Evolutionary conservation across 2,113 vertebrate genomes (phyloP), one percentile per base, ranked within the genome.

Genomic region (Naja naja): DNA sequence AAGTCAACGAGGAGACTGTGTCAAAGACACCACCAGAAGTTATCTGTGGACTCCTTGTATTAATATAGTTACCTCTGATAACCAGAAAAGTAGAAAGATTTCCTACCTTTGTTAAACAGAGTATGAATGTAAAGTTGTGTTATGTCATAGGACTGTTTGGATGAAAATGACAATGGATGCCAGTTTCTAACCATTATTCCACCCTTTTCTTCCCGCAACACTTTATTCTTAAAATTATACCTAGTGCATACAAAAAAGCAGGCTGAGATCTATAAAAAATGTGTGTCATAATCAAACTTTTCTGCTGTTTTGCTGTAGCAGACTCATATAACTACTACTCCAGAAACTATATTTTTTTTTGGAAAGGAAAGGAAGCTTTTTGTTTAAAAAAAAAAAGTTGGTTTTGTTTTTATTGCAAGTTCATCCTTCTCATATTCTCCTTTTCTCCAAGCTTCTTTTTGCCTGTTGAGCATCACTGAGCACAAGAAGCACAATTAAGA

Each of bases 401-500:
- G 14, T 58, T 8, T 30, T 52, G 49, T 23, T 27, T 54, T 10
- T 60, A 89, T 86, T 53, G 64, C 47, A 39, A 60, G 89, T 86
- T 34, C 69, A 85, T 89, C 9, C 43, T 18, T 55, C n/a, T 45
- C 49, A 1, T 52, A 27, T 30, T n/a, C 54, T 90, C 14, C 20
- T n/a, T 85, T 93, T 56, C 54, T 58, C 16, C 7, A 1, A 89
- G n/a, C 34, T 89, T 52, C 55, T 93, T 90, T 89, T 53, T 93
- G 89, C 92, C 89, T 90, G 88, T 25, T 93, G 23, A 93, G 92
- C 92, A 87, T 90, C 92, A 64, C 74, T 90, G 92, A 90, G 74
- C 92, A 85, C 53, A 93, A 93, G 88, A 85, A 53, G 54, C 89
- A 87, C 89, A 93, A 93, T 93, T 91, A 90, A 91, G 89, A 74